Conservation (phyloP, 2,113 vertebrate species). For the Aplodontia rufa region DNA sequence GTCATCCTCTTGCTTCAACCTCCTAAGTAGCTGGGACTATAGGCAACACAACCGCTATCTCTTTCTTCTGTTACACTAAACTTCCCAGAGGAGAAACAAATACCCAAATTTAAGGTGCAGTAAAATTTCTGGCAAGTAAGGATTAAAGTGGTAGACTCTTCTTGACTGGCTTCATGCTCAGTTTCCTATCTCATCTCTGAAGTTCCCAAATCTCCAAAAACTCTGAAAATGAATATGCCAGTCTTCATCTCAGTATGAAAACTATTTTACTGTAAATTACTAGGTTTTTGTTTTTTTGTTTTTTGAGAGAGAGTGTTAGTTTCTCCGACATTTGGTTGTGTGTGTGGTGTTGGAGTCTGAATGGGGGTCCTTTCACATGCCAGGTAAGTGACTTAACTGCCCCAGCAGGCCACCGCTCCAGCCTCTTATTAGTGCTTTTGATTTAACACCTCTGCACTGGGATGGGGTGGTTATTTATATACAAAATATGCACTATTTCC, state of each 20-base stretch:
- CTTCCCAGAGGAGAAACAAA: neutral
- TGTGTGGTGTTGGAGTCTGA: too few species aligned
- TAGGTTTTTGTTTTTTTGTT: too few species aligned
- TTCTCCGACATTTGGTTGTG: too few species aligned
- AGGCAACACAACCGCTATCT: neutral
- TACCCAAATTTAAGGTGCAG: neutral
- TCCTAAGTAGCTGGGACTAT: too few species aligned
- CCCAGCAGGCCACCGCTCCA: too few species aligned
- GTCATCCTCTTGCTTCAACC: neutral
- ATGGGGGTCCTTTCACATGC: too few species aligned
- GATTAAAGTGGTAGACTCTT: neutral
- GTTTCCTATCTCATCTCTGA: neutral
- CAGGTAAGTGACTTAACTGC: too few species aligned
- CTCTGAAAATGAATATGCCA: neutral
- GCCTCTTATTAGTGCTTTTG: neutral
- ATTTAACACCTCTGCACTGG: neutral
- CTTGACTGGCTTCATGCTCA: neutral
- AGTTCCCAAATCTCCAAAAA: neutral
- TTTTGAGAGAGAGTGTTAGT: too few species aligned
- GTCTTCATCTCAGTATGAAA: too few species aligned
- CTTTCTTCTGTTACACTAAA: neutral
- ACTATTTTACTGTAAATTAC: too few species aligned
- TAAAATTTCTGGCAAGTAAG: constrained; percentile 6
- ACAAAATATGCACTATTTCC: neutral
- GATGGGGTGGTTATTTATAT: neutral